These are phyloP conservation scores for Microplitis demolitor DNA, from an alignment of 1,140 invertebrate species.

Conservation along the genomic window DNA sequence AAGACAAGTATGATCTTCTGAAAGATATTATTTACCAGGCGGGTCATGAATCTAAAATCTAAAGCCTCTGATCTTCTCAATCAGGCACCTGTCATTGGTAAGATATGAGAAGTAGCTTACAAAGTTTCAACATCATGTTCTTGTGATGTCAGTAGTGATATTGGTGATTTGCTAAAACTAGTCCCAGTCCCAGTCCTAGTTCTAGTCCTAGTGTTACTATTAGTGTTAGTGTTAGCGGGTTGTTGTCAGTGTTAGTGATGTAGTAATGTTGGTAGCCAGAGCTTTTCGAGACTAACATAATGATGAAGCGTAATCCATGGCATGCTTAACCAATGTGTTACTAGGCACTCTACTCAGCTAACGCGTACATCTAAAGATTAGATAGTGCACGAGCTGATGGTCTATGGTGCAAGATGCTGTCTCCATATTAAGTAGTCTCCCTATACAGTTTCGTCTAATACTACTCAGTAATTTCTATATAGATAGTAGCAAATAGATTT, in stretches of 20 bases:
- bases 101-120: not conserved
- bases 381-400: conserved; percentile 38
- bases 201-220: too few relatives aligned
- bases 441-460: not conserved
- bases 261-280: not conserved
- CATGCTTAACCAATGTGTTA: conserved; percentile 46
- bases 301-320: conserved; percentile 48
- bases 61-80: not conserved
- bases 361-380: conserved; percentile 31
- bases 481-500: too few relatives aligned
- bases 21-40: not conserved
- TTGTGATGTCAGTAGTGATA: too few relatives aligned
- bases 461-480: not conserved
- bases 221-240: too few relatives aligned
- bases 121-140: not conserved
- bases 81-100: not conserved
- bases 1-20: not conserved
- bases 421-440: conserved; percentile 42
- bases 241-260: not conserved
- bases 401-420: conserved; percentile 27
- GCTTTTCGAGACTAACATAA: conserved; percentile 47
- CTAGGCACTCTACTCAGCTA: conserved; percentile 4
- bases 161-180: too few relatives aligned
- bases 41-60: not conserved
- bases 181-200: too few relatives aligned